Percentiles rank a stretch among this genome's conserved stretches.
phyloP scores from a whole-genome alignment of 2,797 vertebrate genomes.

The Triplophysa yarkandensis region DNA sequence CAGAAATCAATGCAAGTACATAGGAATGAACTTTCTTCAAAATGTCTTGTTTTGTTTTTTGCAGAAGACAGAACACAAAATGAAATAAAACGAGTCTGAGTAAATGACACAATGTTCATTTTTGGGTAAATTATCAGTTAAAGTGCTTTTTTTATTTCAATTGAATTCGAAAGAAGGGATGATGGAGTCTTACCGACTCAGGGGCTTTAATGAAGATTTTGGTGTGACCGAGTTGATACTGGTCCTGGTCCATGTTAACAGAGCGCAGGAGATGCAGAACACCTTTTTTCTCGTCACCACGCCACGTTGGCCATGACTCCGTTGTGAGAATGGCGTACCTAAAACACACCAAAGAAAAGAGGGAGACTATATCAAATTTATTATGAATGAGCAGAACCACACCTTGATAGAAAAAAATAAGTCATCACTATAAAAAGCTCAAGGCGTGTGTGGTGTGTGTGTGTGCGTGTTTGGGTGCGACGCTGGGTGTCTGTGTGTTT shows the following conservation, averaged over 20 bases:
- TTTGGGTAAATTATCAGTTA: too few species aligned
- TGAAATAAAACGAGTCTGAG: too few species aligned
- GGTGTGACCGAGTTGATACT: constrained; percentile 91
- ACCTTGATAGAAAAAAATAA: background rate
- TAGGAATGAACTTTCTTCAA: too few species aligned
- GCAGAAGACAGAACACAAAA: too few species aligned
- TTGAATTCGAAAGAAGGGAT: background rate
- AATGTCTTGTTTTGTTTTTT: too few species aligned
- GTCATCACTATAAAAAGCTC: background rate
- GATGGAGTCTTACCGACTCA: constrained; percentile 84
- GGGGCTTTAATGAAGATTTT: constrained; percentile 98
- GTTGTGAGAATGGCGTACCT: constrained; percentile 97
- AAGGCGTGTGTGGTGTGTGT: background rate
- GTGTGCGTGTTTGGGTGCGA: too few species aligned
- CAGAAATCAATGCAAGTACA: too few species aligned
- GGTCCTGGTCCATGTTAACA: constrained; percentile 94
- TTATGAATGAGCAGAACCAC: background rate
- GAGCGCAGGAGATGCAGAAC: constrained; percentile 90
- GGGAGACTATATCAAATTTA: background rate
- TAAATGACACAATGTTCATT: too few species aligned
- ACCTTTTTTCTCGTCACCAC: constrained; percentile 93
- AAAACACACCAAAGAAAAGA: constrained; percentile 27
- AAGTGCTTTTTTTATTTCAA: too few species aligned
- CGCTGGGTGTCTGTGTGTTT: constrained; percentile 12
- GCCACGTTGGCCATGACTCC: constrained; percentile 96